Percentiles rank a stretch among this genome's conserved stretches.
These are phyloP conservation scores for Drosophila peninsularis DNA, from an alignment of 2,888 invertebrate species.

Conservation along the genomic window DNA sequence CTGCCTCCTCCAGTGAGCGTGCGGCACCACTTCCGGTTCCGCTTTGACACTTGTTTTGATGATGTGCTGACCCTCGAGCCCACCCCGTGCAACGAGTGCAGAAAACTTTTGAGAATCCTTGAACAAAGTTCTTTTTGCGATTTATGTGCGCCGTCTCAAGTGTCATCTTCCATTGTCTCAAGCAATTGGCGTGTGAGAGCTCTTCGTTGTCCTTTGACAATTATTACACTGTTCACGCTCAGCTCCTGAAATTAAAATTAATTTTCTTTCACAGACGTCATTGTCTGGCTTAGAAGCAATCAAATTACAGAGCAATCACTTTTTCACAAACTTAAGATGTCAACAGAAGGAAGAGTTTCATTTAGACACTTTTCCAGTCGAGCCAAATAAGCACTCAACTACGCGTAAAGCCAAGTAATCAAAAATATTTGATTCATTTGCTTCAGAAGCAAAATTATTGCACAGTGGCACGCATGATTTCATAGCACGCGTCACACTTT, in stretches of 20 bases:
- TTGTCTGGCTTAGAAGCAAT: constrained; percentile 45
- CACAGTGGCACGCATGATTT: constrained; percentile 31
- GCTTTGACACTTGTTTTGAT: constrained; percentile 77
- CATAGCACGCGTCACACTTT: constrained; percentile 28
- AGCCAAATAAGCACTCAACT: too few relatives aligned
- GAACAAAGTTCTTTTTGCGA: constrained; percentile 54
- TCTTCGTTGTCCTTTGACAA: constrained; percentile 59
- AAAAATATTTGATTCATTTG: background rate
- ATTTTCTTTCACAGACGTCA: constrained; percentile 57
- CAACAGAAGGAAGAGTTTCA: background rate
- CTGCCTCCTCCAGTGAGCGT: constrained; percentile 21
- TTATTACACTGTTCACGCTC: constrained; percentile 57
- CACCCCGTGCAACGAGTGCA: constrained; percentile 53
- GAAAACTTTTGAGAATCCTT: constrained; percentile 72
- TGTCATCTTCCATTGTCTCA: constrained; percentile 72
- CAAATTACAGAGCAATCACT: constrained; percentile 23
- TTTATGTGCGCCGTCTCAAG: constrained; percentile 71
- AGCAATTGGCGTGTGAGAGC: constrained; percentile 40
- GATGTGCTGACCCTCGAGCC: constrained; percentile 22
- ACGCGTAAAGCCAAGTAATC: background rate
- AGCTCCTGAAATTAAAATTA: constrained; percentile 67
- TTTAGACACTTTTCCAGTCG: background rate
- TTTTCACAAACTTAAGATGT: constrained; percentile 1
- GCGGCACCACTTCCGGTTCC: constrained; percentile 69
- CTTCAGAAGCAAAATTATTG: constrained; percentile 1